Conservation (phyloP, 1,140 invertebrate genomes). For the Drosophila bocqueti region DNA sequence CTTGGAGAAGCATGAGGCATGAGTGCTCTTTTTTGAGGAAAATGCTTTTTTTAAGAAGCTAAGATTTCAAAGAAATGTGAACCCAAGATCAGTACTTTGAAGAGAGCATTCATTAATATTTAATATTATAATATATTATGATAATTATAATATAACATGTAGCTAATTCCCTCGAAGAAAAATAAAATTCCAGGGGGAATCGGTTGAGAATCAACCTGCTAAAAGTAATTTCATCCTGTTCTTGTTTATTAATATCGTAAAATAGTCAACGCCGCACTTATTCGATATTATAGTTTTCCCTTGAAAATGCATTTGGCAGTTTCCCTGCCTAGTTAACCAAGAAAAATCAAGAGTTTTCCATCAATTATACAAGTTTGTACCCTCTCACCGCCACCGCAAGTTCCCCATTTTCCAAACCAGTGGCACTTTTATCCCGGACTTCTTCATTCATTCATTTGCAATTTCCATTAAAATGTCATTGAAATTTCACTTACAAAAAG, state of each 20-base stretch:
- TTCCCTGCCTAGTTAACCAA: not conserved
- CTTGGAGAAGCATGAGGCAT: not conserved
- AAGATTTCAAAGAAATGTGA: not conserved
- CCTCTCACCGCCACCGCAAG: not conserved
- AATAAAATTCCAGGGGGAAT: too few species aligned
- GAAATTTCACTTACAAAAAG: slow-evolving; percentile 79
- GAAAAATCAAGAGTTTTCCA: slow-evolving; percentile 22
- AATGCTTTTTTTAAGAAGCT: not conserved
- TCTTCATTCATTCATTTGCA: slow-evolving; percentile 45
- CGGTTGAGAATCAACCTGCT: not conserved
- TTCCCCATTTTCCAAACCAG: slow-evolving; percentile 21
- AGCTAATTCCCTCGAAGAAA: too few species aligned
- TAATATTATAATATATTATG: too few species aligned
- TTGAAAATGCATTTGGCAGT: not conserved
- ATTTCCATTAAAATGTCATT: slow-evolving; percentile 81
- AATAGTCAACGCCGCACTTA: too few species aligned
- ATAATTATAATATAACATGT: not conserved
- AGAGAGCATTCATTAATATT: not conserved
- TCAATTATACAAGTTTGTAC: slow-evolving; percentile 45
- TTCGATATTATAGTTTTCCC: not conserved
- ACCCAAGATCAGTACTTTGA: too few species aligned
- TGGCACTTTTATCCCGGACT: slow-evolving; percentile 1
- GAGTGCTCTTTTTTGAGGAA: not conserved
- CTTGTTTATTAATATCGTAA: too few species aligned
- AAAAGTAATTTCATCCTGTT: too few species aligned